Evolutionary conservation across 2,113 vertebrate species (phyloP), one percentile per base, ranked within the genome.

Genomic region (Oceanodroma tethys): DNA sequence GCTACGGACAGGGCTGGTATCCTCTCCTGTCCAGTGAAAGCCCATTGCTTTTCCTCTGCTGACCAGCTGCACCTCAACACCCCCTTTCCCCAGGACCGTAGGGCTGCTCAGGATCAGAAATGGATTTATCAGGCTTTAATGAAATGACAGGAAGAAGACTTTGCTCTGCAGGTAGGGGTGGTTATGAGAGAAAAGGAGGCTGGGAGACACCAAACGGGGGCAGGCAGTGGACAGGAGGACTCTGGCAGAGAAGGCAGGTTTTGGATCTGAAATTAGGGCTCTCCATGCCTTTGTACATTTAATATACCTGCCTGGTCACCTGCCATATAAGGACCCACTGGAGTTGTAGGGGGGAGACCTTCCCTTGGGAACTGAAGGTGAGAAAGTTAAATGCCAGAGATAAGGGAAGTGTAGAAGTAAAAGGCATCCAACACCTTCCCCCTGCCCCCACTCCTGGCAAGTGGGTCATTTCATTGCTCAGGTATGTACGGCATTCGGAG

Each of bases 351-450:
- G 9, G 45, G 14, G 42, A 53, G 36, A 68, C 63, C 86, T 96
- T 92, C 42, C 81, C 90, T 55, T 26, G 91, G 94, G 82, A 96
- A 86, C 76, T 42, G 85, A n/a, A 95, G 94, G 96, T 86, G 91
- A 90, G 95, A 93, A 93, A 93, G 86, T 67, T 53, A 95, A 96
- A 93, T 97, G 88, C 87, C 75, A 63, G 90, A 95, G 96, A 95
- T 95, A 96, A 97, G 88, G 81, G 48, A 87, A 81, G 73, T 53
- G 84, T 42, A 68, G 87, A 91, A 83, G 81, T 68, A 60, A 74
- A 92, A 86, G 50, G 55, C 53, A 10, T 50, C 94, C 84, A 65
- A 34, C 74, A 3, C 85, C 66, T 74, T 40, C 38, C 42, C 78
- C 66, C 78, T 75, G 85, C 62, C 71, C 45, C 75, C 62, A 58